phyloP scores from a whole-genome alignment of 1,140 invertebrate species.

The Pogonomyrmex barbatus region DNA sequence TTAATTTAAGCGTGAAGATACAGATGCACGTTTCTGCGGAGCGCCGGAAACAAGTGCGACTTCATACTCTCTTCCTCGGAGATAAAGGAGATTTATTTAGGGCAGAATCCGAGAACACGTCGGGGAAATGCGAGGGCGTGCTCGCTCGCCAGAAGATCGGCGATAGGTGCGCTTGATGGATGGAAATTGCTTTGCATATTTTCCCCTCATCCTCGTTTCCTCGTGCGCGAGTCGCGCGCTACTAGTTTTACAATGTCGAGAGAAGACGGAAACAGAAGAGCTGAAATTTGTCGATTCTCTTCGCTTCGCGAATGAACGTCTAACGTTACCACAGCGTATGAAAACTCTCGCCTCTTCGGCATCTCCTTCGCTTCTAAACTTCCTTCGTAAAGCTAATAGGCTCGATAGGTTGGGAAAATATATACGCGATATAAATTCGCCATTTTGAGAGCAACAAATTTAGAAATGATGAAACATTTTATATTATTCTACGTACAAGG shows the following conservation, averaged over 20 bases:
- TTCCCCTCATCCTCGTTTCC: conserved; percentile 32
- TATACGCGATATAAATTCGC: not conserved
- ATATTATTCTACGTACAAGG: not conserved
- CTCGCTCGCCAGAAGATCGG: conserved; percentile 35
- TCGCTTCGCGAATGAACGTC: conserved; percentile 7
- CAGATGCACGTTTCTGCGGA: conserved; percentile 1
- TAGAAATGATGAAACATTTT: conserved; percentile 15
- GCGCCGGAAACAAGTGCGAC: conserved; percentile 28
- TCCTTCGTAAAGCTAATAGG: conserved; percentile 10
- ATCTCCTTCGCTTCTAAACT: conserved; percentile 3
- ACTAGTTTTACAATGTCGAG: conserved; percentile 50
- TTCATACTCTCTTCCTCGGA: conserved; percentile 51
- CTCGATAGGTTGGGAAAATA: not conserved
- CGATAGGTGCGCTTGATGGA: conserved; percentile 71
- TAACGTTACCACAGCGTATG: conserved; percentile 15
- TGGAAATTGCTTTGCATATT: conserved; percentile 75
- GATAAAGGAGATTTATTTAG: conserved; percentile 75
- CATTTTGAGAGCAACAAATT: conserved; percentile 7
- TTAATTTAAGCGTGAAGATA: conserved; percentile 23
- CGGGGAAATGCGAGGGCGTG: conserved; percentile 44
- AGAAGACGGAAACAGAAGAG: conserved; percentile 40
- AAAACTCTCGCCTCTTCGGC: conserved; percentile 5
- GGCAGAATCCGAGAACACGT: conserved; percentile 66
- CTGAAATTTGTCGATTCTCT: conserved; percentile 42
- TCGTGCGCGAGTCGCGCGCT: not conserved